Evolutionary conservation across 1,140 invertebrate genomes (phyloP).

Genomic region (Pseudomyrmex pallidus): DNA sequence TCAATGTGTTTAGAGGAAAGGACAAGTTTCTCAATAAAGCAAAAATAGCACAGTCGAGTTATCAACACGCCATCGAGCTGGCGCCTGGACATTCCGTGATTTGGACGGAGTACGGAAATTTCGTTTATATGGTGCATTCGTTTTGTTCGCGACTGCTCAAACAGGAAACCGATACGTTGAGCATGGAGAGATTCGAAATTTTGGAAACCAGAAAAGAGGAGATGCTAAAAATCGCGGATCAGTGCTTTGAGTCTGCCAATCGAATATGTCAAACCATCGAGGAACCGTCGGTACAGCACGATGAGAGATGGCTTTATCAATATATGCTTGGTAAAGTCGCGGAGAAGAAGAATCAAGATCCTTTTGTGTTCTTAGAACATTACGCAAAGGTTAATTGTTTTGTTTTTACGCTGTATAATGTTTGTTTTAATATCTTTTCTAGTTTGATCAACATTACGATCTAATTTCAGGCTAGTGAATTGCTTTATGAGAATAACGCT

Average conservation of each 20-base stretch:
- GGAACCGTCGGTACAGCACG: slow-evolving; percentile 85
- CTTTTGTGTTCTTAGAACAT: slow-evolving; percentile 91
- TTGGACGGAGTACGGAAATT: slow-evolving; percentile 95
- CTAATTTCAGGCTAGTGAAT: slow-evolving; percentile 87
- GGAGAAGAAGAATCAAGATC: slow-evolving; percentile 92
- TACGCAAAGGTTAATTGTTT: slow-evolving; percentile 88
- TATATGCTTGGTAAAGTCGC: slow-evolving; percentile 97
- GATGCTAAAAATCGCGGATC: slow-evolving; percentile 90
- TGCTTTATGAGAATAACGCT: slow-evolving; percentile 92
- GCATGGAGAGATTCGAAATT: slow-evolving; percentile 91
- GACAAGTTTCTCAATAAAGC: slow-evolving; percentile 90
- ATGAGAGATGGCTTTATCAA: slow-evolving; percentile 95
- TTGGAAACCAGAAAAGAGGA: slow-evolving; percentile 91
- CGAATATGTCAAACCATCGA: slow-evolving; percentile 85
- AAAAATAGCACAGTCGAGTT: slow-evolving; percentile 90
- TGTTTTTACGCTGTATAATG: not conserved
- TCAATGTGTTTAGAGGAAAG: slow-evolving; percentile 85
- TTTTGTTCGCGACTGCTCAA: slow-evolving; percentile 94
- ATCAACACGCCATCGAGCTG: slow-evolving; percentile 90
- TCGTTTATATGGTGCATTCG: slow-evolving; percentile 94
- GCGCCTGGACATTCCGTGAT: slow-evolving; percentile 90
- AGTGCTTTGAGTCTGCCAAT: slow-evolving; percentile 91
- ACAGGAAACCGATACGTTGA: slow-evolving; percentile 90
- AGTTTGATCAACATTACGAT: not conserved
- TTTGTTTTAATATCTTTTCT: slow-evolving; percentile 2